A percentile compares a stretch with the other conserved stretches of the same genome.
Evolutionary conservation across 2,797 vertebrate species (phyloP).

Genomic region (Pseudotriccus pelzelni): DNA sequence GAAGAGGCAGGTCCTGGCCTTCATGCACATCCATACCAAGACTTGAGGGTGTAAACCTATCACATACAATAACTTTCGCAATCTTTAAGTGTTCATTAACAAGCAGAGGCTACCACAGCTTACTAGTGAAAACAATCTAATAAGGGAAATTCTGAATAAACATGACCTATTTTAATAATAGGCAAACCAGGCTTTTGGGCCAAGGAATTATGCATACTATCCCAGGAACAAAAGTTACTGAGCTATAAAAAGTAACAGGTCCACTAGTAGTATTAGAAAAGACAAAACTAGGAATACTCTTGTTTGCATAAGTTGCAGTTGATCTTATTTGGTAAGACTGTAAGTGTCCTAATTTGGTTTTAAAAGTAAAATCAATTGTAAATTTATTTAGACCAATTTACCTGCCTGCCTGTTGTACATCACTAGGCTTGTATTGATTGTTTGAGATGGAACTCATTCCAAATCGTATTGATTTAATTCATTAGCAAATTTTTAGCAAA

Average conservation of each 20-base stretch:
- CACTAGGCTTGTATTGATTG: conserved; percentile 64
- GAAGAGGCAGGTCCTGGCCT: neutral
- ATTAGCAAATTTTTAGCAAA: conserved; percentile 56
- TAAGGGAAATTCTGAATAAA: neutral
- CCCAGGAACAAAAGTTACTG: neutral
- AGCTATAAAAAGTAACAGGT: neutral
- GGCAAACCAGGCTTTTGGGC: neutral
- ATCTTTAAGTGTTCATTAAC: neutral
- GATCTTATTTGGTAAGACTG: conserved; percentile 44
- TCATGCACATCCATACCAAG: neutral
- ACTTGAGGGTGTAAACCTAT: neutral
- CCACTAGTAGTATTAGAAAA: neutral
- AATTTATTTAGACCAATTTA: conserved; percentile 78
- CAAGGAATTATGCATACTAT: neutral
- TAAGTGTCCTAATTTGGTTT: conserved; percentile 75
- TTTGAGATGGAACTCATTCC: conserved; percentile 53
- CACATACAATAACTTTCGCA: neutral
- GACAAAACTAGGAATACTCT: neutral
- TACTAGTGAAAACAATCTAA: neutral
- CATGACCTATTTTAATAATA: neutral
- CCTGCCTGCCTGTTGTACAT: conserved; percentile 68
- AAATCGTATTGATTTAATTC: conserved; percentile 69
- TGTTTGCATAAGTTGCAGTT: conserved; percentile 25
- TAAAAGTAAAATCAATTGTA: conserved; percentile 76
- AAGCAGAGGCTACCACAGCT: neutral